Conservation (phyloP, 92 coral and sea anemone genomes). For the Bergia puertoricense region DNA sequence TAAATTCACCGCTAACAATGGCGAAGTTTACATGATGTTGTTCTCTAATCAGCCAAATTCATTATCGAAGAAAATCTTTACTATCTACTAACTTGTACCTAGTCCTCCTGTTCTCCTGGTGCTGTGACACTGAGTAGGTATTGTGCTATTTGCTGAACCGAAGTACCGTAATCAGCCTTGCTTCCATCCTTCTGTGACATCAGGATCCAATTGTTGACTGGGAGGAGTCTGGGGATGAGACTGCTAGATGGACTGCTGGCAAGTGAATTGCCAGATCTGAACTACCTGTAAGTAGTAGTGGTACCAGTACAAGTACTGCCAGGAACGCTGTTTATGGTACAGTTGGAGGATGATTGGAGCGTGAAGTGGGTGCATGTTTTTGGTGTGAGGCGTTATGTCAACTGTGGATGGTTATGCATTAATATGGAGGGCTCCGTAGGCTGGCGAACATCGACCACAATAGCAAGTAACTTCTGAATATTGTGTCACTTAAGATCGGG, state of each 20-base stretch:
- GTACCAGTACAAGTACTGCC: not conserved
- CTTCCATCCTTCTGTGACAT: not conserved
- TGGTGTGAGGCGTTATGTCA: not conserved
- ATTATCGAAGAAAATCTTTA: not conserved
- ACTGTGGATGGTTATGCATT: no score
- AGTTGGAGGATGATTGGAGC: not conserved
- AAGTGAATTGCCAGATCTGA: not conserved
- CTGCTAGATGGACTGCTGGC: not conserved
- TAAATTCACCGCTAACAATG: not conserved
- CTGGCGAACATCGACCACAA: not conserved
- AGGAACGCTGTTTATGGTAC: not conserved
- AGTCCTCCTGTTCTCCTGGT: not conserved
- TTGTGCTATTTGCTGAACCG: not conserved
- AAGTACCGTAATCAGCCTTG: not conserved
- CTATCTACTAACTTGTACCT: not conserved
- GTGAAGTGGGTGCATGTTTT: not conserved
- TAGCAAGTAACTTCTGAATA: not conserved
- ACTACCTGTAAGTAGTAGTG: not conserved
- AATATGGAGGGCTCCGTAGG: not conserved
- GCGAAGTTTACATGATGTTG: not conserved
- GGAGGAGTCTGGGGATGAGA: not conserved
- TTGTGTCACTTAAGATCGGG: not conserved
- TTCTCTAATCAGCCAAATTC: not conserved
- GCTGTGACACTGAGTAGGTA: not conserved
- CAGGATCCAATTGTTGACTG: not conserved